These are phyloP conservation scores for Poecilia wingei DNA, from an alignment of 2,797 vertebrate species.

Conservation along the genomic window DNA sequence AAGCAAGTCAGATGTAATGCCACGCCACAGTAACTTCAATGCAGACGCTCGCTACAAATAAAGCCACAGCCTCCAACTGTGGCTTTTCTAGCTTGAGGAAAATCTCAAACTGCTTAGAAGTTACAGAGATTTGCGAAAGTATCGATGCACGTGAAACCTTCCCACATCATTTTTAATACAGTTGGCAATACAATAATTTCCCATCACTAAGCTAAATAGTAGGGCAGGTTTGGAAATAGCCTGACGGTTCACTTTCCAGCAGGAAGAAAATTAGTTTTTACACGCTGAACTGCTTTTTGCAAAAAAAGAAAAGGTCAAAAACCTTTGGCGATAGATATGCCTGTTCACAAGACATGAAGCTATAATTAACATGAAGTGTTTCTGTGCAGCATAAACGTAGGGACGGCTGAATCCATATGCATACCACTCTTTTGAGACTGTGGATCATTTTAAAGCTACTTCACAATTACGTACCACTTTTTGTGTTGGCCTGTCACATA, in stretches of 20 bases:
- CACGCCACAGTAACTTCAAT: constrained; percentile 9
- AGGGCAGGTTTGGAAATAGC: not conserved
- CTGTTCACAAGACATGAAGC: not conserved
- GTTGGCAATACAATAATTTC: not conserved
- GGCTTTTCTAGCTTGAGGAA: constrained; percentile 7
- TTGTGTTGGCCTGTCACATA: not conserved
- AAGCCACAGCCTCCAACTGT: constrained; percentile 12
- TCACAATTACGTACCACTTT: not conserved
- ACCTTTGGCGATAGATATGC: not conserved
- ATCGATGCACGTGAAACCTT: not conserved
- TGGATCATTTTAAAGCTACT: not conserved
- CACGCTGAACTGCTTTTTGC: not conserved
- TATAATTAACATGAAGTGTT: not conserved
- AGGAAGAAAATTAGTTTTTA: not conserved
- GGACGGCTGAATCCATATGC: not conserved
- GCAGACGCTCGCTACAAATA: constrained; percentile 1
- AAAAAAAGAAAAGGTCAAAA: not conserved
- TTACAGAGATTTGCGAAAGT: not conserved
- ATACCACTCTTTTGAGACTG: not conserved
- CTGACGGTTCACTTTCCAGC: not conserved
- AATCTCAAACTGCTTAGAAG: not conserved
- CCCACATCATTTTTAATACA: not conserved
- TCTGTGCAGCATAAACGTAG: not conserved
- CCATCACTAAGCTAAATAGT: not conserved
- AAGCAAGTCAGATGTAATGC: constrained; percentile 18